Conservation (phyloP, 23 tunicate genomes). For the Halocynthia roretzi region DNA sequence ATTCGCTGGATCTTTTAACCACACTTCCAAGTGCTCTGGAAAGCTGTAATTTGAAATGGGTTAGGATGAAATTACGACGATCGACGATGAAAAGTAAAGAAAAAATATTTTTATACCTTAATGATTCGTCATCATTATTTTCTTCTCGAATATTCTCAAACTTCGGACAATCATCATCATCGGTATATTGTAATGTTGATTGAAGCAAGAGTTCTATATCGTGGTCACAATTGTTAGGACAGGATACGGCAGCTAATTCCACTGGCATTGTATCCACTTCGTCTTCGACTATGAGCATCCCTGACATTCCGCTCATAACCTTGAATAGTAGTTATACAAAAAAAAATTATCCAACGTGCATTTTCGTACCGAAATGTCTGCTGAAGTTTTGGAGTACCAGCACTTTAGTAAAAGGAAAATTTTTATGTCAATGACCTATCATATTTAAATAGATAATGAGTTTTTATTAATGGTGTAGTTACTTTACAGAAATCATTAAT, state of each 20-base stretch:
- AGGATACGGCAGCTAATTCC: conserved; percentile 21
- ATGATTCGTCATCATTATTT: conserved; percentile 22
- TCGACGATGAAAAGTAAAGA: no score
- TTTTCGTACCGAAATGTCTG: no score
- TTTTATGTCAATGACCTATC: no score
- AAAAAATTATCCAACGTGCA: no score
- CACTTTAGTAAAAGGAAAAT: no score
- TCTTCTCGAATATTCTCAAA: neutral
- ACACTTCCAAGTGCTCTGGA: neutral
- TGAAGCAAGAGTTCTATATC: conserved; percentile 10
- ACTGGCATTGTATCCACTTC: conserved; percentile 1
- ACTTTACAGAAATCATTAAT: no score
- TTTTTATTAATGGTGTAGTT: no score
- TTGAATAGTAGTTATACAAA: no score
- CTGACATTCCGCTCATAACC: conserved; percentile 30
- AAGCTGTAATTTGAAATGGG: no score
- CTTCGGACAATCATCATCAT: neutral
- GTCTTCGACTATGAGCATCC: conserved; percentile 34
- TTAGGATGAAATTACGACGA: no score
- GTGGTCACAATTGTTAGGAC: conserved; percentile 39
- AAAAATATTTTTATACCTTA: neutral
- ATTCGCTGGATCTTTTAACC: neutral
- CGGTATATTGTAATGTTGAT: neutral
- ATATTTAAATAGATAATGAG: no score
- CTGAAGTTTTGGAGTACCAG: no score